Evolutionary conservation across 1,140 invertebrate genomes (phyloP).

Genomic region (Cydia amplana): DNA sequence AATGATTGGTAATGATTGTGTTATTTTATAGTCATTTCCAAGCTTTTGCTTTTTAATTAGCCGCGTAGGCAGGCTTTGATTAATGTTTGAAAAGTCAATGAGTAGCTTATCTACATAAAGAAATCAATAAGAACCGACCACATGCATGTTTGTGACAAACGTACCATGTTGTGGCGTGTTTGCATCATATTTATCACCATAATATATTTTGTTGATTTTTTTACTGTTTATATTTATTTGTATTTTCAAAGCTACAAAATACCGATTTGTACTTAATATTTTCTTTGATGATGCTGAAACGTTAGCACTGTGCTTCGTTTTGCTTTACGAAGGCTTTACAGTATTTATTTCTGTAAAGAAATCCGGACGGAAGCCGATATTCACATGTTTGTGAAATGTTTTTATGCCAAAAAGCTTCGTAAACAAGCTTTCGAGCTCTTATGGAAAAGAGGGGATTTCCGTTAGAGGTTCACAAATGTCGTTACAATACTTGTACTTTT

Average conservation of each 20-base stretch:
- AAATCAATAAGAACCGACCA: neutral
- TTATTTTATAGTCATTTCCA: conserved; percentile 1
- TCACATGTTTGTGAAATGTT: conserved; percentile 15
- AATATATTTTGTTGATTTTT: neutral
- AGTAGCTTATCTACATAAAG: neutral
- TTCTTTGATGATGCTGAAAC: neutral
- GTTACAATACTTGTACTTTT: neutral
- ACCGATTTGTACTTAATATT: neutral
- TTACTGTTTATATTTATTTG: no score
- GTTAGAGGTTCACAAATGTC: neutral
- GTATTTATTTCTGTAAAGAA: neutral
- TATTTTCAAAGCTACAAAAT: neutral
- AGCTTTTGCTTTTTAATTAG: conserved; percentile 25
- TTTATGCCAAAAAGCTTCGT: conserved; percentile 20
- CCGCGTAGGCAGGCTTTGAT: conserved; percentile 1
- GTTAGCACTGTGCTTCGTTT: neutral
- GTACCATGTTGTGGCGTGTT: neutral
- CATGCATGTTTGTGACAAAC: neutral
- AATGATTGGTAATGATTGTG: conserved; percentile 18
- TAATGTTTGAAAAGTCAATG: conserved; percentile 6
- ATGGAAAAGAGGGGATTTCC: neutral
- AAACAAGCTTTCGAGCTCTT: conserved; percentile 14
- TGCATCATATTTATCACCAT: neutral
- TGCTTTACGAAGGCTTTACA: neutral
- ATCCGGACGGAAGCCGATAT: neutral